phyloP scores from a whole-genome alignment of 2,113 vertebrate species.

The Pseudorasbora parva region DNA sequence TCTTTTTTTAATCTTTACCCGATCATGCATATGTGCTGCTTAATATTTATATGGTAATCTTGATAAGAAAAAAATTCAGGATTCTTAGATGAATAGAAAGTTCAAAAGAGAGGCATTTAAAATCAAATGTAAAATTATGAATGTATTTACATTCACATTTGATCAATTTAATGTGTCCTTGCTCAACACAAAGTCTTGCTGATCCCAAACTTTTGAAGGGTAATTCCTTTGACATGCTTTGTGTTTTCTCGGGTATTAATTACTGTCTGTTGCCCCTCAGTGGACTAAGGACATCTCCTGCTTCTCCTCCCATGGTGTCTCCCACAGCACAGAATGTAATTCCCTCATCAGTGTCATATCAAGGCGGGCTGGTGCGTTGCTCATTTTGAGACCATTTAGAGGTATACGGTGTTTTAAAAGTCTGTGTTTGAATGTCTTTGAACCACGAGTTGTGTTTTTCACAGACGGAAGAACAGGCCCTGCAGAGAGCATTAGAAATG shows the following conservation, averaged over 20 bases:
- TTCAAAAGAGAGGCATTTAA: not conserved
- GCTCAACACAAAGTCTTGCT: not conserved
- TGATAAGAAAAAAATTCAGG: no score
- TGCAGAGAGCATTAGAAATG: conserved; percentile 93
- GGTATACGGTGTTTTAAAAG: conserved; percentile 1
- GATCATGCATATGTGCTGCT: no score
- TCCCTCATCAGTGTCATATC: conserved; percentile 73
- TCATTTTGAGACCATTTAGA: conserved; percentile 20
- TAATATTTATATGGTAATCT: no score
- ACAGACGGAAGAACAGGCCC: conserved; percentile 93
- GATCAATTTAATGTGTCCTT: not conserved
- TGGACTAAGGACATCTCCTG: conserved; percentile 63
- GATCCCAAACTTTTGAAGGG: not conserved
- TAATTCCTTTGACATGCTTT: not conserved
- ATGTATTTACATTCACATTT: not conserved
- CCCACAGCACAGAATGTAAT: conserved; percentile 69
- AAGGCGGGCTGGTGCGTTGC: conserved; percentile 75
- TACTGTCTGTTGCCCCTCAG: conserved; percentile 8
- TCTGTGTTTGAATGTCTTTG: not conserved
- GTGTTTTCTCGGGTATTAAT: not conserved
- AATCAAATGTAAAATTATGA: not conserved
- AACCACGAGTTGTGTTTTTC: conserved; percentile 31
- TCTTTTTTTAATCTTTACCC: no score
- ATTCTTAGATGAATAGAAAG: not conserved
- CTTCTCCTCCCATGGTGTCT: conserved; percentile 56